Percentiles rank a stretch among this genome's conserved stretches.
These are phyloP conservation scores for Carposina sasakii DNA, from an alignment of 1,140 invertebrate genomes.

Conservation along the genomic window DNA sequence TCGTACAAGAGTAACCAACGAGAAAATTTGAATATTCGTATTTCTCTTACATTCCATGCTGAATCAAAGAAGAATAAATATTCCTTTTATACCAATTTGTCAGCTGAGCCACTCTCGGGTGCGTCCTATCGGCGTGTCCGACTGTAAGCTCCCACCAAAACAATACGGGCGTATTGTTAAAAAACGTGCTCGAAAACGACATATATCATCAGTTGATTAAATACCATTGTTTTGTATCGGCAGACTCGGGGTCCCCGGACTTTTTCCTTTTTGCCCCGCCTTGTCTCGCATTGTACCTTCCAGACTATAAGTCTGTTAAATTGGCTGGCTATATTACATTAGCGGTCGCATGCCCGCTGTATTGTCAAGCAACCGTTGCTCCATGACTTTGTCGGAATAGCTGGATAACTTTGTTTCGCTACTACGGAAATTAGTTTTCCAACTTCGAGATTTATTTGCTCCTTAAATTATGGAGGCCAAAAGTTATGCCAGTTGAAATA, in stretches of 20 bases:
- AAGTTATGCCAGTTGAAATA: too few species aligned
- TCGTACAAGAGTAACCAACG: background rate
- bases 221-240: slow-evolving; percentile 72
- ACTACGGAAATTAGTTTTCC: too few species aligned
- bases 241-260: slow-evolving; percentile 50
- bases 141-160: slow-evolving; percentile 68
- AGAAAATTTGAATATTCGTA: slow-evolving; percentile 25
- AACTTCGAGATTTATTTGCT: too few species aligned
- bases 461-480: too few species aligned
- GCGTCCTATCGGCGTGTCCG: slow-evolving; percentile 67
- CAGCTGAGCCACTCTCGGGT: slow-evolving; percentile 67
- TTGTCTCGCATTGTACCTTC: slow-evolving; percentile 57
- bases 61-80: slow-evolving; percentile 65
- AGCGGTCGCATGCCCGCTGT: too few species aligned
- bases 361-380: too few species aligned
- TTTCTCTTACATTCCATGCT: slow-evolving; percentile 31
- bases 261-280: slow-evolving; percentile 56
- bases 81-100: slow-evolving; percentile 72
- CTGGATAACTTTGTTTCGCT: too few species aligned
- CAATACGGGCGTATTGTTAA: slow-evolving; percentile 69
- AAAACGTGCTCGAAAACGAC: slow-evolving; percentile 67
- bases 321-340: too few species aligned
- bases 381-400: too few species aligned
- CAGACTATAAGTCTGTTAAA: slow-evolving; percentile 72
- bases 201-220: slow-evolving; percentile 73